Percentiles rank a stretch among this genome's conserved stretches.
phyloP scores from a whole-genome alignment of 2,797 vertebrate genomes.

The Falco novaeseelandiae region DNA sequence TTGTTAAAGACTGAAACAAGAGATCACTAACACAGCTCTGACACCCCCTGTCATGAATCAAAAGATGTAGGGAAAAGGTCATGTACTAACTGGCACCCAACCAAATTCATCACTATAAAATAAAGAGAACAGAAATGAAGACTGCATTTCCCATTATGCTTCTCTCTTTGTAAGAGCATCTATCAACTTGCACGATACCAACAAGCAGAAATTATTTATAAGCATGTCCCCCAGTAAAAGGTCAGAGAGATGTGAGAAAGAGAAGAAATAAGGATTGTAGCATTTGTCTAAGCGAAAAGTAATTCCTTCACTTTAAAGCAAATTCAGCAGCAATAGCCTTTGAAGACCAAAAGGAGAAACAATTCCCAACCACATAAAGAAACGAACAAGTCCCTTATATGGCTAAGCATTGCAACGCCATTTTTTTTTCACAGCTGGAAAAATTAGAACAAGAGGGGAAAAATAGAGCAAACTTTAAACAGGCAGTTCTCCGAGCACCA shows the following conservation, averaged over 20 bases:
- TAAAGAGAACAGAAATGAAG: constrained; percentile 34
- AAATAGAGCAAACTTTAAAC: constrained; percentile 58
- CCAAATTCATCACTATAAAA: constrained; percentile 45
- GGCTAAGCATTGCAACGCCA: constrained; percentile 7
- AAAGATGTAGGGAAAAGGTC: constrained; percentile 55
- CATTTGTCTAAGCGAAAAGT: neutral
- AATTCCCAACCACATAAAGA: constrained; percentile 50
- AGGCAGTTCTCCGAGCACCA: neutral
- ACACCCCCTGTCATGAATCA: constrained; percentile 35
- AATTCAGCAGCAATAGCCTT: constrained; percentile 4
- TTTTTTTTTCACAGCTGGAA: neutral
- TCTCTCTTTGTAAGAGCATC: neutral
- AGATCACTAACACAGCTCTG: constrained; percentile 33
- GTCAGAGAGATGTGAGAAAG: constrained; percentile 8
- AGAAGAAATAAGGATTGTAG: constrained; percentile 27
- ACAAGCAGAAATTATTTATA: constrained; percentile 32
- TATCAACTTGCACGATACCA: neutral
- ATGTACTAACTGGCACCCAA: constrained; percentile 26
- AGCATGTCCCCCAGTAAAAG: constrained; percentile 9
- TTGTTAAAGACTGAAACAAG: constrained; percentile 50
- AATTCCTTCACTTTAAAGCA: constrained; percentile 32
- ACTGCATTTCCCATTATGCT: constrained; percentile 32
- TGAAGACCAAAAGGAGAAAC: constrained; percentile 59
- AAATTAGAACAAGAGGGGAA: constrained; percentile 47
- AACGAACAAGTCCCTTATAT: constrained; percentile 56